These are phyloP conservation scores for Corythoichthys haematopterus DNA, from an alignment of 2,113 vertebrate species.

Conservation along the genomic window DNA sequence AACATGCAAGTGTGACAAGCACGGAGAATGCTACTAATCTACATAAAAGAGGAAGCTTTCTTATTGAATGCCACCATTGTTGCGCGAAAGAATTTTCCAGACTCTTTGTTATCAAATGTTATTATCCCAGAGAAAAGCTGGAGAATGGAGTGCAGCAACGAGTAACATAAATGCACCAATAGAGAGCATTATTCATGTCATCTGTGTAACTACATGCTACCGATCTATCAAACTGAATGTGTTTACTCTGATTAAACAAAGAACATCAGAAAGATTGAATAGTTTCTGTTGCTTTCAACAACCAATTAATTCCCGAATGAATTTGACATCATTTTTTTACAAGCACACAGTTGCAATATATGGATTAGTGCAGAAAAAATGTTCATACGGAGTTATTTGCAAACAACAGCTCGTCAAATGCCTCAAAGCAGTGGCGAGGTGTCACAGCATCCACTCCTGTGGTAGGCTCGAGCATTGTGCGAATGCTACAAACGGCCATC, in stretches of 20 bases:
- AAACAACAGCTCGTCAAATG: neutral
- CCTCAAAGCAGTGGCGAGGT: neutral
- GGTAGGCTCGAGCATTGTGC: too few relatives aligned
- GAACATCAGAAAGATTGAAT: neutral
- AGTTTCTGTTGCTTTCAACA: neutral
- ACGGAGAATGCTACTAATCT: slow-evolving; percentile 25
- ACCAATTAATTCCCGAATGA: neutral
- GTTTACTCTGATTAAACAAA: slow-evolving; percentile 4
- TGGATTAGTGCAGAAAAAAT: neutral
- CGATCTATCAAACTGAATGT: neutral
- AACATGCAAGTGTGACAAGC: slow-evolving; percentile 31
- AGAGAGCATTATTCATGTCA: neutral
- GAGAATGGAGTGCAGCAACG: neutral
- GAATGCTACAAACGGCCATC: neutral
- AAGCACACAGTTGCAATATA: neutral
- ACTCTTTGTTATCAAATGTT: slow-evolving; percentile 23
- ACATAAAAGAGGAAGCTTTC: slow-evolving; percentile 27
- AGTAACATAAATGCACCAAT: slow-evolving; percentile 5
- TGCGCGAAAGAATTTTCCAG: slow-evolving; percentile 3
- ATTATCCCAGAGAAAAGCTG: slow-evolving; percentile 19
- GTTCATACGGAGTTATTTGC: neutral
- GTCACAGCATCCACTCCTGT: neutral
- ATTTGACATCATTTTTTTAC: neutral
- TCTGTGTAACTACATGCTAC: neutral
- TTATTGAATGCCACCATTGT: slow-evolving; percentile 29